Conservation (phyloP, 2,797 vertebrate genomes). For the Streptopelia turtur region DNA sequence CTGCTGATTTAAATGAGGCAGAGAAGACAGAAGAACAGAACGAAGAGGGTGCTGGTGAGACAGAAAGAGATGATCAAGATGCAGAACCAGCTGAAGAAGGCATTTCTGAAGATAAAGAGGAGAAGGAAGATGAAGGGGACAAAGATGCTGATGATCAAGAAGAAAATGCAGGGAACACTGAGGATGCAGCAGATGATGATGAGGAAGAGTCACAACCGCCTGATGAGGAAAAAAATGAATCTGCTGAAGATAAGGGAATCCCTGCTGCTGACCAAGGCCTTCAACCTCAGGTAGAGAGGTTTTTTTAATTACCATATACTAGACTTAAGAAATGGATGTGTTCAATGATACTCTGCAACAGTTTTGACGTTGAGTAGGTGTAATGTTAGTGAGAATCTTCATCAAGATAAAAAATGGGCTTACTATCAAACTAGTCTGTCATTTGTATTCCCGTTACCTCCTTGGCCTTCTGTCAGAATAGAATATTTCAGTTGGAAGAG, state of each 20-base stretch:
- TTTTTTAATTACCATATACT: not conserved
- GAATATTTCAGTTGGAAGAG: too few relatives aligned
- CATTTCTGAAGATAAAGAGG: slow-evolving; percentile 69
- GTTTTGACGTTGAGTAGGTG: not conserved
- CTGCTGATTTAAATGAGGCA: slow-evolving; percentile 75
- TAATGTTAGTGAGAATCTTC: not conserved
- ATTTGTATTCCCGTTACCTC: slow-evolving; percentile 45
- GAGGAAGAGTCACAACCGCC: slow-evolving; percentile 64
- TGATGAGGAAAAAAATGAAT: slow-evolving; percentile 48
- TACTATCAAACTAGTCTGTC: not conserved
- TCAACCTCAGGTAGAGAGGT: slow-evolving; percentile 84
- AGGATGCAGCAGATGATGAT: slow-evolving; percentile 49
- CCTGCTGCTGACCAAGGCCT: slow-evolving; percentile 79
- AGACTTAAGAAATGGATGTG: not conserved
- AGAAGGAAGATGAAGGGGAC: slow-evolving; percentile 67
- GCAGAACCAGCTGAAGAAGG: slow-evolving; percentile 72
- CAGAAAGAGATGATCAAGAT: slow-evolving; percentile 58
- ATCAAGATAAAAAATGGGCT: not conserved
- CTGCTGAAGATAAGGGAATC: slow-evolving; percentile 57
- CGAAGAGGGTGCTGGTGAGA: slow-evolving; percentile 66
- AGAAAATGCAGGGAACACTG: slow-evolving; percentile 12
- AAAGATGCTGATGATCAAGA: slow-evolving; percentile 65
- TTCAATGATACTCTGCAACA: not conserved
- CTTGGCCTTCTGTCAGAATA: not conserved
- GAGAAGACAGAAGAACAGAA: slow-evolving; percentile 72